These are phyloP conservation scores for Beroe forskalii DNA, from an alignment of 37 sponge, comb jelly and placozoan genomes.

Conservation along the genomic window DNA sequence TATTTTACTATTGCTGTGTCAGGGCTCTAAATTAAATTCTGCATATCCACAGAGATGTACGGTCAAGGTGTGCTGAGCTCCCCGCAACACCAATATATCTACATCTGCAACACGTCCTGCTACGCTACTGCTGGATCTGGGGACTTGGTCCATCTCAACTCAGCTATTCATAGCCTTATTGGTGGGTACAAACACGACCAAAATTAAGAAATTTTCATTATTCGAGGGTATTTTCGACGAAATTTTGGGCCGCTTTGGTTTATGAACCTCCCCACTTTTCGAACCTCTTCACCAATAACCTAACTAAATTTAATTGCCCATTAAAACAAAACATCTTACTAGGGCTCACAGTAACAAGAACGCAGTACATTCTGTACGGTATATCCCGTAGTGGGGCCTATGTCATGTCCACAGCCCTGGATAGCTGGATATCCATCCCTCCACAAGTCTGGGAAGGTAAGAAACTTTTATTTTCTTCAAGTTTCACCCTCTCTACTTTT, in stretches of 20 bases:
- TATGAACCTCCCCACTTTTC: no score
- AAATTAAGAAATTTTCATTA: no score
- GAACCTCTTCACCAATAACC: no score
- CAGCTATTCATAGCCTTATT: slow-evolving; percentile 58
- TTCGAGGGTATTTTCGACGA: no score
- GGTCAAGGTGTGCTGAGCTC: slow-evolving; percentile 18
- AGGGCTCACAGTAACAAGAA: slow-evolving; percentile 35
- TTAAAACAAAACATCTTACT: no score
- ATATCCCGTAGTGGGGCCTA: slow-evolving; percentile 28
- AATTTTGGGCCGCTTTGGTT: no score
- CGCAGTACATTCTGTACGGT: slow-evolving; percentile 47
- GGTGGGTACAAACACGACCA: no score
- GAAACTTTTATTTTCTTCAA: not conserved
- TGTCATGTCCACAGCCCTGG: slow-evolving; percentile 46
- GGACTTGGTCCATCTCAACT: slow-evolving; percentile 4
- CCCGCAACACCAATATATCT: not conserved
- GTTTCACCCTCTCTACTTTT: not conserved
- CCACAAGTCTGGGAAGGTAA: slow-evolving; percentile 38
- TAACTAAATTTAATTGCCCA: no score
- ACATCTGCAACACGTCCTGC: slow-evolving; percentile 59
- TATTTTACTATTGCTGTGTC: no score
- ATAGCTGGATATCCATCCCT: slow-evolving; percentile 38
- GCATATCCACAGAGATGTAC: slow-evolving; percentile 38
- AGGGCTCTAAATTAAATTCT: no score
- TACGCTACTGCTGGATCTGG: not conserved